Conservation (phyloP, 2,797 vertebrate genomes). For the Knipowitschia caucasica region DNA sequence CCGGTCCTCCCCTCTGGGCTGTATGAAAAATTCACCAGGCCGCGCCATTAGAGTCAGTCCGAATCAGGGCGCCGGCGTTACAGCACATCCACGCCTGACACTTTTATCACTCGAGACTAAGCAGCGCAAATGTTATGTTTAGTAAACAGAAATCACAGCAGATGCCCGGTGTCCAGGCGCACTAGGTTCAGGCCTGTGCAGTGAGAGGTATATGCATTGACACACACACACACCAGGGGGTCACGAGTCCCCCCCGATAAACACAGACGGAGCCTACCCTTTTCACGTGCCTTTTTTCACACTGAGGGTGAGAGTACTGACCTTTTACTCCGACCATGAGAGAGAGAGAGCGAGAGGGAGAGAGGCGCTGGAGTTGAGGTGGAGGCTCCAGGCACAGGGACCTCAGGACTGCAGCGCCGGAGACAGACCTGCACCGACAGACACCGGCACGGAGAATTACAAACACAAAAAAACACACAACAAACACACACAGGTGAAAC, state of each 20-base stretch:
- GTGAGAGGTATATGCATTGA: background rate
- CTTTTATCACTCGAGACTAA: slow-evolving; percentile 51
- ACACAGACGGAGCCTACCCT: slow-evolving; percentile 44
- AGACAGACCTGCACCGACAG: slow-evolving; percentile 5
- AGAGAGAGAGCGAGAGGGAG: too few species aligned
- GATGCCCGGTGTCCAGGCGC: slow-evolving; percentile 9
- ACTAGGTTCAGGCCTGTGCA: slow-evolving; percentile 2
- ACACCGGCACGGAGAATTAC: too few species aligned
- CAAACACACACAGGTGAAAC: too few species aligned
- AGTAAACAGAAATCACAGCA: slow-evolving; percentile 58
- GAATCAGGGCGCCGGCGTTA: slow-evolving; percentile 73
- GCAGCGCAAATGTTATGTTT: slow-evolving; percentile 62
- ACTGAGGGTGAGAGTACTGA: slow-evolving; percentile 61
- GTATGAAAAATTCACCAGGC: slow-evolving; percentile 91
- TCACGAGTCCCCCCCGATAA: slow-evolving; percentile 21
- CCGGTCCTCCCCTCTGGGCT: slow-evolving; percentile 81
- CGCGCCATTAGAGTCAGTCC: slow-evolving; percentile 86
- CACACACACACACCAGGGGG: slow-evolving; percentile 6
- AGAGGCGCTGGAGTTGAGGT: slow-evolving; percentile 29
- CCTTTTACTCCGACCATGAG: slow-evolving; percentile 56
- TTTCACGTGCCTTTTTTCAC: slow-evolving; percentile 55
- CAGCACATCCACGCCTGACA: slow-evolving; percentile 38
- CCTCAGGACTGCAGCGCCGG: too few species aligned
- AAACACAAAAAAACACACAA: background rate
- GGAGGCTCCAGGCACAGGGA: slow-evolving; percentile 50